Evolutionary conservation across 1,140 invertebrate species (phyloP), one percentile per base, ranked within the genome.

Genomic region (Steinernema feltiae): DNA sequence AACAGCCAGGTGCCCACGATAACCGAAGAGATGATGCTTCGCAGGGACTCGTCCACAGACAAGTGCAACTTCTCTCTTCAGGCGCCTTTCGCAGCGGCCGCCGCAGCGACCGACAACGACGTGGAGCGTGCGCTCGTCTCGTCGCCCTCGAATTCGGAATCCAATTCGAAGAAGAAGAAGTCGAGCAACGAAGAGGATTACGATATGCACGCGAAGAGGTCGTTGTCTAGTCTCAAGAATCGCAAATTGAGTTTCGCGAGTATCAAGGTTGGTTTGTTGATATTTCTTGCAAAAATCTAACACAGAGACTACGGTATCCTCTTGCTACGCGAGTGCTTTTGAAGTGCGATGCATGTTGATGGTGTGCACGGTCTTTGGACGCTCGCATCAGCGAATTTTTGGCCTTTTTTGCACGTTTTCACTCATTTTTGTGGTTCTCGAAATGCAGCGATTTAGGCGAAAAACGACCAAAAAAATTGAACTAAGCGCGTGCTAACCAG

Each of bases 251-350:
- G 76, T 72, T 81, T 81, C 48, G 79, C 75, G 27, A 71, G 35
- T 27, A 91, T 91, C 17, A 90, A 90, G 24, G 92, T 86, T 0
- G 84, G 53, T 21, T 30, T 86, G 3, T 84, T 92, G n/a, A n/a
- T n/a, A n/a, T n/a, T n/a, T n/a, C n/a, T n/a, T n/a, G n/a, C n/a
- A n/a, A n/a, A n/a, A n/a, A n/a, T n/a, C n/a, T n/a, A n/a, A n/a
- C n/a, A n/a, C n/a, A n/a, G n/a, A n/a, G n/a, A n/a, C n/a, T n/a
- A n/a, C n/a, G n/a, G n/a, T n/a, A n/a, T n/a, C n/a, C n/a, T n/a
- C n/a, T n/a, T n/a, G n/a, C n/a, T n/a, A n/a, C n/a, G n/a, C n/a
- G n/a, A n/a, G n/a, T n/a, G n/a, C n/a, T n/a, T n/a, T n/a, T n/a
- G n/a, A n/a, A n/a, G n/a, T n/a, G n/a, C n/a, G n/a, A n/a, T n/a